Evolutionary conservation across 2,888 invertebrate genomes (phyloP).

Genomic region (Alloplasta piceator): DNA sequence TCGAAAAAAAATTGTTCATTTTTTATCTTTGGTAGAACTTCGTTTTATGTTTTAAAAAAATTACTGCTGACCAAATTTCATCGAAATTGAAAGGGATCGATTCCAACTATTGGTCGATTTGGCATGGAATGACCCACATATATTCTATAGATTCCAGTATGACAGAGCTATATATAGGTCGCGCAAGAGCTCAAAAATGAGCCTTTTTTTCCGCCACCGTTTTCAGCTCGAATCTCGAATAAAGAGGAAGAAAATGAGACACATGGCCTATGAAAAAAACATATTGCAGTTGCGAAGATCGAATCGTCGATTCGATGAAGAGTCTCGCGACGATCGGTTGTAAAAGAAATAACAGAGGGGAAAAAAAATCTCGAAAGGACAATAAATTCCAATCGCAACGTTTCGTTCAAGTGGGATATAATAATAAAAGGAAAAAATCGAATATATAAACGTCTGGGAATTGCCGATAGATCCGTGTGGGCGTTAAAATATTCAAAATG

Average conservation of each 20-base stretch:
- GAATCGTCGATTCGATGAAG: slow-evolving; percentile 4
- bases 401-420: slow-evolving; percentile 36
- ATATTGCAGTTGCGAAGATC: slow-evolving; percentile 7
- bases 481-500: slow-evolving; percentile 59
- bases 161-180: slow-evolving; percentile 32
- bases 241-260: slow-evolving; percentile 15
- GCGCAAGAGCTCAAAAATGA: slow-evolving; percentile 11
- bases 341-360: slow-evolving; percentile 16
- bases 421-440: slow-evolving; percentile 29
- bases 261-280: slow-evolving; percentile 8
- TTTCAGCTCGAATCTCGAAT: slow-evolving; percentile 30
- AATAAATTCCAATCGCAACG: slow-evolving; percentile 30
- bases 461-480: slow-evolving; percentile 31
- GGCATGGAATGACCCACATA: too few species aligned
- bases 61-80: too few species aligned
- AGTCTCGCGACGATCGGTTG: background rate
- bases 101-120: too few species aligned
- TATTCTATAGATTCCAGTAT: slow-evolving; percentile 17
- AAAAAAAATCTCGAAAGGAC: slow-evolving; percentile 14
- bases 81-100: too few species aligned
- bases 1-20: too few species aligned
- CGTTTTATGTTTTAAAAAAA: too few species aligned
- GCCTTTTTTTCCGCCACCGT: slow-evolving; percentile 29
- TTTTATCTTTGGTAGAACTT: too few species aligned
- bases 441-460: slow-evolving; percentile 33